Evolutionary conservation across 2,797 vertebrate genomes (phyloP), one percentile per base, ranked within the genome.

Genomic region (Gila robusta): DNA sequence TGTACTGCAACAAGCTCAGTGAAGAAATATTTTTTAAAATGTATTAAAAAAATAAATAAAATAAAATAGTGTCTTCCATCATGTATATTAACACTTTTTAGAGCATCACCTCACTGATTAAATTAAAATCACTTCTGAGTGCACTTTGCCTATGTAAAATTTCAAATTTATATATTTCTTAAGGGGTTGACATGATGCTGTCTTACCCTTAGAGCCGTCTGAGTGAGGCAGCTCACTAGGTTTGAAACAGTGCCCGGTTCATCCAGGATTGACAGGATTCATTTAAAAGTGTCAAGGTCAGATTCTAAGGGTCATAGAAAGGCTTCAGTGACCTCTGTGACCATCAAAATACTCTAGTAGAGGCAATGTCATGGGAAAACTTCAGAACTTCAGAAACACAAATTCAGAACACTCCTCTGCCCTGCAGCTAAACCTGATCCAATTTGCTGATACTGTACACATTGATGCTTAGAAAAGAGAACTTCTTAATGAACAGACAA

Each of bases 351-450:
- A 52, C 35, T 82, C 21, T 28, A 32, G 81, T 62, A 82, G 52
- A 86, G 71, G 37, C 26, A 81, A 26, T 12, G 44, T 84, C 83
- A 67, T 76, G 81, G 44, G 81, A 86, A 87, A 88, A 56, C 32
- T 35, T 32, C 28, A 32, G 28, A 32, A 32, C 28, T 32, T 32
- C 28, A 32, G 28, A 32, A 32, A 32, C 28, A 32, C 17, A 69
- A 77, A 77, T 59, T 49, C n/a, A 69, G 47, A 79, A 32, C 37
- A 37, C 37, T 78, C 41, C 17, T 44, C 73, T 78, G n/a, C 44
- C 64, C 74, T 78, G 47, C 32, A 78, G 83, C 64, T 84, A 56
- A 47, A 21, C 16, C 62, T 49, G 26, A 49, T 49, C 47, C 47
- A 49, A 49, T 49, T 49, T 49, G 14, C 47, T 16, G 5, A 49